Percentiles rank a stretch among this genome's conserved stretches.
Evolutionary conservation across 2,888 invertebrate genomes (phyloP).

Genomic region (Hipparchia semele): DNA sequence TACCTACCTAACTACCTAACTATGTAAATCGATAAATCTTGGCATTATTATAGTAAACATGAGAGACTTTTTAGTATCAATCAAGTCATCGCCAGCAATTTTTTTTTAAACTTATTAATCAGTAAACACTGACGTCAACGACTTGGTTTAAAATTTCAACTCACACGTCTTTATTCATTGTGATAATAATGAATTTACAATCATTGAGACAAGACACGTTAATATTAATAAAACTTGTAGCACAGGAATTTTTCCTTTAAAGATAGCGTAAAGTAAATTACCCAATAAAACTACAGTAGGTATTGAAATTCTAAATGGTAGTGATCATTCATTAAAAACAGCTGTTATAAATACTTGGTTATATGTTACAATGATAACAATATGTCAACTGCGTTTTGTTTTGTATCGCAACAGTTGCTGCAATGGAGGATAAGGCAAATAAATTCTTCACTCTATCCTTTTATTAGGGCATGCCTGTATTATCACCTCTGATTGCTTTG

Average conservation of each 20-base stretch:
- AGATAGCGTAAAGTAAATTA: not conserved
- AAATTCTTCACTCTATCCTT: conserved; percentile 38
- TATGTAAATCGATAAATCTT: conserved; percentile 8
- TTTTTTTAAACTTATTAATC: not conserved
- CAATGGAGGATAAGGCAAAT: conserved; percentile 39
- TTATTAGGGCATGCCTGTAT: conserved; percentile 37
- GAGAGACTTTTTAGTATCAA: not conserved
- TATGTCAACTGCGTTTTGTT: conserved; percentile 36
- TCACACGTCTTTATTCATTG: not conserved
- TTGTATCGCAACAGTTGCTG: conserved; percentile 36
- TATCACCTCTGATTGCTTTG: conserved; percentile 32
- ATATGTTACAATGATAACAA: conserved; percentile 27
- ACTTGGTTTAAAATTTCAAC: not conserved
- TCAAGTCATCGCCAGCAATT: not conserved
- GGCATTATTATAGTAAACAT: not conserved
- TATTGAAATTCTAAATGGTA: not conserved
- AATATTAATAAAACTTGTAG: not conserved
- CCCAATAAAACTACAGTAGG: not conserved
- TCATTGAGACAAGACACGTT: not conserved
- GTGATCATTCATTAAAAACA: not conserved
- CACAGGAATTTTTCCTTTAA: not conserved
- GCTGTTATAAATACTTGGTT: conserved; percentile 22
- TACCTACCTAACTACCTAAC: conserved; percentile 1
- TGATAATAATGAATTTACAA: not conserved
- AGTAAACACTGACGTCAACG: not conserved